Base-by-base conservation (phyloP, 1,140 invertebrate species). In the Drosophila sechellia region DNA sequence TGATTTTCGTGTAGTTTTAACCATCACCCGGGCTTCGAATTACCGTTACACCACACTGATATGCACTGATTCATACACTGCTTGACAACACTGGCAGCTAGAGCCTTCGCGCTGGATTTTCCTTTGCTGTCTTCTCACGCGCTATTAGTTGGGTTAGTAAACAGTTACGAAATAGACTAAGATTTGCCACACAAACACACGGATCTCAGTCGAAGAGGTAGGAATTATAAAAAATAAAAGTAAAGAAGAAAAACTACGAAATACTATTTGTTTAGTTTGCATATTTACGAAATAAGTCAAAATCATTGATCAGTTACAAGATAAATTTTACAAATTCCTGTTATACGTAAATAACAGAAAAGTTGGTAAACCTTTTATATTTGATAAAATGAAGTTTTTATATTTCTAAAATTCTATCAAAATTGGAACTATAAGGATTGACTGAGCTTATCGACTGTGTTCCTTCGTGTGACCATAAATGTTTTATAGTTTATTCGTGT, bases 111-210 rank as follows among this genome's bases (percentile, higher is more conserved):
- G 49, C n/a, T 15, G 15, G 39, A 25, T 17, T 13, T 13, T 13
- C 55, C 40, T 40, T 40, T 46, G 35, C 15, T 66, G 12, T 10
- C 31, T 56, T 15, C 39, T 50, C 5, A 66, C 49, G 46, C 37
- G 40, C 50, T 70, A 49, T 77, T 77, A 77, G 74, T 77, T 42
- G 56, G 64, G 74, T 77, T 77, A 77, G 74, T 77, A 77, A 69
- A 77, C 63, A 61, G 42, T 70, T 71, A 61, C 40, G 42, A 11
- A 66, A 46, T 42, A 61, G 42, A 50, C 61, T 57, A 77, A 60
- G 27, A 42, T 59, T 31, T 17, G 37, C 8, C 43, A 70, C 73
- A 59, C 72, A 39, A 61, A 64, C 15, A 50, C 45, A 66, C 0
- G 56, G 39, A 61, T 34, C 34, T 12, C 27, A 65, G 37, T 43